Evolutionary conservation across 2,888 invertebrate species (phyloP).

Genomic region (Timema cristinae): DNA sequence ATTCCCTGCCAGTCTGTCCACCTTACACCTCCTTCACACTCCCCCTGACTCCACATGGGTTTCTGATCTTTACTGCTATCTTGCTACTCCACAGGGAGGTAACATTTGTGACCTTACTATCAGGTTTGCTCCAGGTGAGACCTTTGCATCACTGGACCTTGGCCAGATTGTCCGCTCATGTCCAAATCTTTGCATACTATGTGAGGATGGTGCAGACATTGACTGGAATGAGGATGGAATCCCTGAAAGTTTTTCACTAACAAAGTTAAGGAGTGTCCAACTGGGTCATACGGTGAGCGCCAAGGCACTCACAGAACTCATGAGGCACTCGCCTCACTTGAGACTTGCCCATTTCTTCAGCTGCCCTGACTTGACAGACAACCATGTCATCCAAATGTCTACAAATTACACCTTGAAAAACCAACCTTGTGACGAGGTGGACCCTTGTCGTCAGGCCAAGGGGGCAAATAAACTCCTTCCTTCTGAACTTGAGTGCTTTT

Average conservation of each 20-base stretch:
- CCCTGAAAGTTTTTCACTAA: neutral
- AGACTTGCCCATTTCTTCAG: slow-evolving; percentile 43
- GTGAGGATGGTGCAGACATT: slow-evolving; percentile 42
- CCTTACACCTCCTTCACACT: slow-evolving; percentile 40
- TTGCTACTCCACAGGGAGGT: slow-evolving; percentile 40
- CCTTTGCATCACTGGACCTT: slow-evolving; percentile 40
- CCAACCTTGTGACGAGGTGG: neutral
- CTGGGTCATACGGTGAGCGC: slow-evolving; percentile 43
- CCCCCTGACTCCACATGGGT: slow-evolving; percentile 43
- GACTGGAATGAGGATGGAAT: slow-evolving; percentile 38
- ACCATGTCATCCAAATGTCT: slow-evolving; percentile 39
- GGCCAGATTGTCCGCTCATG: slow-evolving; percentile 41
- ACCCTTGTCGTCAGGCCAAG: neutral
- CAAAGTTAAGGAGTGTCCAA: slow-evolving; percentile 37
- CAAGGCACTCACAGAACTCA: slow-evolving; percentile 41
- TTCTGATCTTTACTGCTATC: slow-evolving; percentile 42
- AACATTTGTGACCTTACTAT: slow-evolving; percentile 42
- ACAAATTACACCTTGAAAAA: slow-evolving; percentile 13
- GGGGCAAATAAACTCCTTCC: neutral
- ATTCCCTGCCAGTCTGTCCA: slow-evolving; percentile 41
- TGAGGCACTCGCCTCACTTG: slow-evolving; percentile 42
- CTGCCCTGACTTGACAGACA: slow-evolving; percentile 44
- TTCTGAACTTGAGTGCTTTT: slow-evolving; percentile 41
- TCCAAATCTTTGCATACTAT: slow-evolving; percentile 41
- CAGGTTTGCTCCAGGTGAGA: slow-evolving; percentile 40